A percentile compares a stretch with the other conserved stretches of the same genome.
phyloP scores from a whole-genome alignment of 92 coral and sea anemone genomes.

The Porites evermanni region DNA sequence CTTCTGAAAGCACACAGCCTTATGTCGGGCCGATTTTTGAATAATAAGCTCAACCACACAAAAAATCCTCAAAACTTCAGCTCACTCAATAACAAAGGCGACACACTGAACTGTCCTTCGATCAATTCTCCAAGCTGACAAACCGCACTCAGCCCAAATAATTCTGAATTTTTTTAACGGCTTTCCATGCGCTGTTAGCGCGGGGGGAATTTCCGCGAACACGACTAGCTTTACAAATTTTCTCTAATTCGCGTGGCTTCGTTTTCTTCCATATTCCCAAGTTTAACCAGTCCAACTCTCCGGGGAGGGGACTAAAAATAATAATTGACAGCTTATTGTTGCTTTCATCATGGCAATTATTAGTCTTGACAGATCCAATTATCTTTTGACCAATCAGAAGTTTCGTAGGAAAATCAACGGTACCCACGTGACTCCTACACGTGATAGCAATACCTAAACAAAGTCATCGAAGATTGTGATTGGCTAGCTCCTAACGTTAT shows the following conservation, averaged over 20 bases:
- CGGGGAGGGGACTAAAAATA: constrained; percentile 88
- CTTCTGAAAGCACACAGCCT: constrained; percentile 46
- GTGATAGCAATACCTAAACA: constrained; percentile 62
- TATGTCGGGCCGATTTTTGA: constrained; percentile 42
- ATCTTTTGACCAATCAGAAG: constrained; percentile 72
- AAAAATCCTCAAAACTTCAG: constrained; percentile 57
- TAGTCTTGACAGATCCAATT: constrained; percentile 95
- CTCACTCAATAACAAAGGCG: constrained; percentile 49
- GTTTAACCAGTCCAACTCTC: constrained; percentile 89
- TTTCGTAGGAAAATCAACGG: constrained; percentile 8
- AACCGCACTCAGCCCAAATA: constrained; percentile 23
- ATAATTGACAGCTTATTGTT: constrained; percentile 93
- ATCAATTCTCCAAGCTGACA: constrained; percentile 36
- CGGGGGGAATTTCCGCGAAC: constrained; percentile 67
- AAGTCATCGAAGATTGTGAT: constrained; percentile 34
- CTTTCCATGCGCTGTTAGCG: constrained; percentile 45
- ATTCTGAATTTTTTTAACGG: constrained; percentile 37
- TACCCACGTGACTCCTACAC: constrained; percentile 81
- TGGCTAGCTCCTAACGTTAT: constrained; percentile 39
- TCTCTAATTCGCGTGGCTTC: constrained; percentile 95
- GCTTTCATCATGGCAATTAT: constrained; percentile 97
- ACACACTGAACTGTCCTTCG: constrained; percentile 39
- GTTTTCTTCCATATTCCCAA: constrained; percentile 85
- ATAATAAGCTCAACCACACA: constrained; percentile 60
- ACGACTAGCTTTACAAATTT: constrained; percentile 55